Evolutionary conservation across 2,113 vertebrate species (phyloP).

Genomic region (Mixornis gularis): DNA sequence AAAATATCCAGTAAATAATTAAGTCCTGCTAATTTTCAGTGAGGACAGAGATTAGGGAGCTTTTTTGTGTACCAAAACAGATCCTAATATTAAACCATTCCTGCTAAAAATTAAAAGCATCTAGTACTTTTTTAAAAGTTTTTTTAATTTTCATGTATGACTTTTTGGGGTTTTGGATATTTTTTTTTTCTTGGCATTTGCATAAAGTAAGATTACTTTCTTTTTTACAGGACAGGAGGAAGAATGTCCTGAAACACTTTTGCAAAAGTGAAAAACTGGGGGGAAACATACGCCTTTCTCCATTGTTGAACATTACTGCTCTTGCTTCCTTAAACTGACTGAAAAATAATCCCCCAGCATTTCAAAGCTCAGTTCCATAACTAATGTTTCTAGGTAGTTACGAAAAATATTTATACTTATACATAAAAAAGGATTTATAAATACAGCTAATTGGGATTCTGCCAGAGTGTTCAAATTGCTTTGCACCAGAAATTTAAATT

Average conservation of each 20-base stretch:
- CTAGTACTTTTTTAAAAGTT: neutral
- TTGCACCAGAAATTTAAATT: neutral
- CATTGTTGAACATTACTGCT: neutral
- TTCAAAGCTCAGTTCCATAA: neutral
- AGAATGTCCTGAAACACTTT: neutral
- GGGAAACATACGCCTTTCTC: neutral
- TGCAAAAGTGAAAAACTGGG: neutral
- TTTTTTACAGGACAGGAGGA: neutral
- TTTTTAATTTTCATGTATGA: neutral
- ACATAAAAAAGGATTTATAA: neutral
- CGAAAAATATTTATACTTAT: neutral
- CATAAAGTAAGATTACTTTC: neutral
- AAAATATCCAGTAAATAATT: neutral
- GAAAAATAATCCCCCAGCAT: neutral
- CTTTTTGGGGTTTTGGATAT: neutral
- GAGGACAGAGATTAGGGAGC: neutral
- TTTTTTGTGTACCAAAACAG: neutral
- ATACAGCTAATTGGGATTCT: neutral
- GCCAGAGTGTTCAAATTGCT: neutral
- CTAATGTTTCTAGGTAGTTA: neutral
- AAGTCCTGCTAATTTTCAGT: neutral
- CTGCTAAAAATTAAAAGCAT: neutral
- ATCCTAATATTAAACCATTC: neutral
- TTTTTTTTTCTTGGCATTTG: neutral
- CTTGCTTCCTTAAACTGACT: neutral